Base-by-base conservation (phyloP, 2,888 invertebrate species). In the Lissonota sp. region DNA sequence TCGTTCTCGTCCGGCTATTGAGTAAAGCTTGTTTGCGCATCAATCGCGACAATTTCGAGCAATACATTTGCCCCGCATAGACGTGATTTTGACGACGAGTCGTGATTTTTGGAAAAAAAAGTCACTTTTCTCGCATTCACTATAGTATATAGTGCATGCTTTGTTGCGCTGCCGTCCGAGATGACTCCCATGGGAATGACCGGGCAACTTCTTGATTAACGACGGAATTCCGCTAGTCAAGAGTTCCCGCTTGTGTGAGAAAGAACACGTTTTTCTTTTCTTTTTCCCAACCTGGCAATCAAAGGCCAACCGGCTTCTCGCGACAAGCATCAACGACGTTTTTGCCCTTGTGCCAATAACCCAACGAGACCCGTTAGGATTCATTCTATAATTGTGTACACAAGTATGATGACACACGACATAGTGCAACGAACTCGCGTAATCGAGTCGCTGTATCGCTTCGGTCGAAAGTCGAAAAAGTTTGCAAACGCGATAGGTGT, bases 391-490 rank as follows among this genome's bases (percentile, higher is more conserved):
- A 12, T 42, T n/a, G 10, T 49, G n/a, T 53, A 12, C 14, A 12
- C 53, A 14, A 14, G 12, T 12, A 14, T 53, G 12, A 14, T 53
- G 14, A n/a, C 53, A n/a, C 53, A 2, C 14, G 14, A 53, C 49
- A 66, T 64, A 67, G 74, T 16, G 67, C 40, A 67, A 72, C 58
- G 58, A 60, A 78, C 63, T 74, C 69, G 16, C 40, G 70, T 44
- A 66, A 37, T 60, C 64, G 70, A 46, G 71, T 49, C 71, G 67
- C 75, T 12, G 46, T 60, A 66, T 53, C 40, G 51, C 44, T 40
- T 46, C 14, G 16, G 16, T 37, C 6, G 51, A 62, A 26, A 55
- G 66, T 58, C 49, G 14, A 44, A 53, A 75, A 80, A 80, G 60
- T 66, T 12, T 16, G 10, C 26, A 5, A 16, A 66, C 39, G 26